A percentile compares a stretch with the other conserved stretches of the same genome.
These are phyloP conservation scores for Scleropages formosus DNA, from an alignment of 2,797 vertebrate species.

Conservation along the genomic window DNA sequence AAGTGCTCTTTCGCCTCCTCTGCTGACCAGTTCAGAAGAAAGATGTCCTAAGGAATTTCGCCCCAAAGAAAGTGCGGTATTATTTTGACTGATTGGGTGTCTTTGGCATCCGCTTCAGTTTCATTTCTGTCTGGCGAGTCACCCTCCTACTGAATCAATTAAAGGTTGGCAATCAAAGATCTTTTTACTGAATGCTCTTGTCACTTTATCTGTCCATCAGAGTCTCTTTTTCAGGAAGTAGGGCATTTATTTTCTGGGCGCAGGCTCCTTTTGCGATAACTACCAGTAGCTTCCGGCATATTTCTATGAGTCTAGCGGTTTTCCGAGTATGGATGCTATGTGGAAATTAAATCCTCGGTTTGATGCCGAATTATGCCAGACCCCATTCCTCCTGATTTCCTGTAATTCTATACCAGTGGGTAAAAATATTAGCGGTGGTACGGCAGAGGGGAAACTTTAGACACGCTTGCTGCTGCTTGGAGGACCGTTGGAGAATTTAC, in stretches of 20 bases:
- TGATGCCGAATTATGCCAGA: conserved; percentile 78
- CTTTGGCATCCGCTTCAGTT: background rate
- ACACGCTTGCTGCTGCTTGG: conserved; percentile 64
- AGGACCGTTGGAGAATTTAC: conserved; percentile 61
- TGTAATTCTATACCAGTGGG: conserved; percentile 90
- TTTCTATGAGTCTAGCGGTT: conserved; percentile 51
- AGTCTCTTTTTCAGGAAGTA: conserved; percentile 17
- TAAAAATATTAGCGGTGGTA: conserved; percentile 91
- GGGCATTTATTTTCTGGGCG: conserved; percentile 23
- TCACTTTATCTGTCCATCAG: conserved; percentile 18
- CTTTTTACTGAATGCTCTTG: background rate
- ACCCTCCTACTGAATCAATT: background rate
- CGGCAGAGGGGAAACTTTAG: conserved; percentile 75
- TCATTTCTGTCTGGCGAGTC: background rate
- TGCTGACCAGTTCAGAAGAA: conserved; percentile 6
- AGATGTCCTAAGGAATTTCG: background rate
- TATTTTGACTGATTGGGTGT: background rate
- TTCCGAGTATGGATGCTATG: conserved; percentile 66
- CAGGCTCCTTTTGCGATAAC: conserved; percentile 40
- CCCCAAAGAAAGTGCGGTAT: background rate
- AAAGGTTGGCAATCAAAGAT: background rate
- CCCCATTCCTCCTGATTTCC: conserved; percentile 86
- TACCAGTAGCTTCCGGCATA: conserved; percentile 50
- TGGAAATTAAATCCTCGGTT: conserved; percentile 69
- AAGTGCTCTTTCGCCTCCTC: conserved; percentile 41